Conservation (phyloP, 2,888 invertebrate species). For the Morinoia aosen region DNA sequence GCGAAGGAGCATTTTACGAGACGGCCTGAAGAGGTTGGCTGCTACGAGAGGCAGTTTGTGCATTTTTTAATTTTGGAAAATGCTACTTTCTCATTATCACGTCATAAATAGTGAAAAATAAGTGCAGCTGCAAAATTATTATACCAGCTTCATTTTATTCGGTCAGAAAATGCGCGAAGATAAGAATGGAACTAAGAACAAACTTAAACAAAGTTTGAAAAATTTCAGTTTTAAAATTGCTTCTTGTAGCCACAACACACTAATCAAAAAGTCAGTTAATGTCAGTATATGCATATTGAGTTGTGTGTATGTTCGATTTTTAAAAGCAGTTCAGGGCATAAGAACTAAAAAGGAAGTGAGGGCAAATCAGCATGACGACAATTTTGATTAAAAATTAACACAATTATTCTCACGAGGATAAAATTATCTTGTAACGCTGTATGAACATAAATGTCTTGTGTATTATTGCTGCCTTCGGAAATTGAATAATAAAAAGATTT, state of each 20-base stretch:
- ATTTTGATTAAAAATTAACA: no score
- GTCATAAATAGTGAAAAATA: background rate
- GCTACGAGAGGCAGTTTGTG: background rate
- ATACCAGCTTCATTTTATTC: background rate
- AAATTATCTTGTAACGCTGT: no score
- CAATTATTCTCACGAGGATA: no score
- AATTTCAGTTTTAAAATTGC: no score
- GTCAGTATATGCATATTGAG: no score
- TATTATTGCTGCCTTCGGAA: background rate
- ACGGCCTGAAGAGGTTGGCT: background rate
- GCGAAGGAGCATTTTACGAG: background rate
- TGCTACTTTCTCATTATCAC: background rate
- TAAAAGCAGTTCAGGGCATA: no score
- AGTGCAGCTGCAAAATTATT: background rate
- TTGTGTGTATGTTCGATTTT: no score
- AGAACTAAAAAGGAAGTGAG: no score
- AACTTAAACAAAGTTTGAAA: background rate
- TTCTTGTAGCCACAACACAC: no score
- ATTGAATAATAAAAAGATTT: background rate
- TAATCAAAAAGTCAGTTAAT: no score
- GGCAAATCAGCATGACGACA: no score
- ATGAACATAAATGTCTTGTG: background rate
- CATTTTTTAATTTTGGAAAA: background rate
- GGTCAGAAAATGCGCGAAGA: background rate
- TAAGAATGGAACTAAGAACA: background rate